A percentile compares a stretch with the other conserved stretches of the same genome.
Evolutionary conservation across 2,113 vertebrate genomes (phyloP).

Genomic region (Riparia riparia): DNA sequence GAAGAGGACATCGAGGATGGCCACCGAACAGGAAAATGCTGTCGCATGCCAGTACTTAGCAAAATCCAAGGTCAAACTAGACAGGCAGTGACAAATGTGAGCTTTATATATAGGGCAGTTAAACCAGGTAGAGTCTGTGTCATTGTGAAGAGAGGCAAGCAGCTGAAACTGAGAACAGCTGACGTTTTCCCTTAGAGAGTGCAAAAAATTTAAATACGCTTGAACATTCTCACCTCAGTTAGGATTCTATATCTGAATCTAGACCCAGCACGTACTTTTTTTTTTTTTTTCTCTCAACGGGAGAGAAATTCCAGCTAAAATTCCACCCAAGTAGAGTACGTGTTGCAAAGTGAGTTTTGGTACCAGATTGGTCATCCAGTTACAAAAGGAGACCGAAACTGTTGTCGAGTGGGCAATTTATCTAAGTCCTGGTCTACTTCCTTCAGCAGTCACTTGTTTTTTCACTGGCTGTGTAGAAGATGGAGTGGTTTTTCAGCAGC

Average conservation of each 20-base stretch:
- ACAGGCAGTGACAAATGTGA: neutral
- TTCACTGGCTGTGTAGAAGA: neutral
- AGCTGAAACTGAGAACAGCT: neutral
- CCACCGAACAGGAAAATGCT: neutral
- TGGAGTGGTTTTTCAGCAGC: neutral
- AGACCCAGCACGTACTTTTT: no score
- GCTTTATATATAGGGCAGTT: neutral
- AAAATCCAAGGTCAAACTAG: neutral
- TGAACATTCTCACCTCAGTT: neutral
- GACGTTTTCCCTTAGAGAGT: rapidly evolving
- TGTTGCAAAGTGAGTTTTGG: neutral
- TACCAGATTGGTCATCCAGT: rapidly evolving
- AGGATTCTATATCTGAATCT: neutral
- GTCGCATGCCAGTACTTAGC: neutral
- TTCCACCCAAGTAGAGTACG: neutral
- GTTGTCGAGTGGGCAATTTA: neutral
- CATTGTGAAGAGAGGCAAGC: neutral
- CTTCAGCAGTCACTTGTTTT: neutral
- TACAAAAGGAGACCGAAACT: neutral
- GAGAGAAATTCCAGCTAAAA: neutral
- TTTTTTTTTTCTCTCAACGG: neutral
- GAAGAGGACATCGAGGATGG: neutral
- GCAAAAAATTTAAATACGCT: neutral
- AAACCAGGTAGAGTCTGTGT: neutral
- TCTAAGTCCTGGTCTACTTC: neutral